Evolutionary conservation across 2,113 vertebrate species (phyloP), one percentile per base, ranked within the genome.

Genomic region (Psittacara wagleri): DNA sequence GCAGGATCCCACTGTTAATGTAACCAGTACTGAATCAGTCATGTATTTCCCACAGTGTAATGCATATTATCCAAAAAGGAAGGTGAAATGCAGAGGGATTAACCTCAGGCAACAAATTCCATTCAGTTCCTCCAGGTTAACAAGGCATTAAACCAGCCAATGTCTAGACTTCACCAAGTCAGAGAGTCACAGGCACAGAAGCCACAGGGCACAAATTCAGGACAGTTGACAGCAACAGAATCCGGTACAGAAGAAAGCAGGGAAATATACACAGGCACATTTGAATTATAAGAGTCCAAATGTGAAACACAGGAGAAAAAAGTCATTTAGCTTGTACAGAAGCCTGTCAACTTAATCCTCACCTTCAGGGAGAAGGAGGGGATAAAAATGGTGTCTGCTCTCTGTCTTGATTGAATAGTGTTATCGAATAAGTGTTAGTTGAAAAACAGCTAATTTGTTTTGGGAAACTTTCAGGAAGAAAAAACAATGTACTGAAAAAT

Each of bases 11-110:
- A 67, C 81, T 41, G n/a, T 66, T 83, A 91, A 92, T 5, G 5
- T 35, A 85, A 66, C 31, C 10, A 4, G 54, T 64, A 52, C 85
- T 48, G 80, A 69, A 86, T 64, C 66, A 61, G 52, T 27, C 57
- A 0, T 41, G 16, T n/a, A 64, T 91, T 84, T 81, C 81, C 39
- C 74, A n/a, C 0, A 25, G 59, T 46, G 41, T 18, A 54, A 82
- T 44, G 54, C 44, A 35, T 70, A 25, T 18, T 74, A 83, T 66
- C 33, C 67, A 63, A 51, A 84, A 94, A 73, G 17, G 31, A 88
- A 96, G 92, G 77, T 92, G 57, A 89, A 94, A 94, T 94, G 70
- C 52, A 89, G 77, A 80, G n/a, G 66, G 44, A 83, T 92, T 92
- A 94, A 85, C 63, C 74, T 83, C 44, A 87, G 46, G 74, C 37